Evolutionary conservation across 2,113 vertebrate species (phyloP), one percentile per base, ranked within the genome.

Genomic region (Phaethornis superciliosus): DNA sequence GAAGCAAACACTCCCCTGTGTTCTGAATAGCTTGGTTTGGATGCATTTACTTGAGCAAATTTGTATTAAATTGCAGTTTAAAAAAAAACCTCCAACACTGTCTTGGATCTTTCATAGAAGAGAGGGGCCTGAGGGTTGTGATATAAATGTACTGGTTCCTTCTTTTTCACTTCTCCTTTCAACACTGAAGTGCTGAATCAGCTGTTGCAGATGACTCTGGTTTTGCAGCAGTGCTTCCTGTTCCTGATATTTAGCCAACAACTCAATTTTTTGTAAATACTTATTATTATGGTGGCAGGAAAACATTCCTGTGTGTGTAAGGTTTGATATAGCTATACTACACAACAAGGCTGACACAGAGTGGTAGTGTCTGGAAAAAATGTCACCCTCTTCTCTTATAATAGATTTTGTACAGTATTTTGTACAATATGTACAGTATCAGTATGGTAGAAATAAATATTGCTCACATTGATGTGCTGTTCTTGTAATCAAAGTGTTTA

Each of bases 21-120:
- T 83, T 91, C 95, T 83, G 42, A 93, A 78, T 77, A 69, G 32
- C 52, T 91, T 56, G 85, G 81, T 91, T 91, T 97, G 93, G 89
- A 95, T 88, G 21, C 27, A 2, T 85, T 96, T 89, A 74, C 68
- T 82, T 88, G 67, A 89, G 81, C 69, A 88, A 83, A 85, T 91
- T 89, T 35, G 27, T 82, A 51, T 93, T 72, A 95, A 89, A 95
- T 76, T 89, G 87, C 63, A 85, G 46, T 85, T 82, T 85, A 55
- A 82, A 68, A 87, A 22, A 70, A 88, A 56, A 10, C 18, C 71
- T 92, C 67, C 63, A 77, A 24, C 9, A 10, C 51, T 68, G 85
- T 90, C 59, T 96, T 93, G 89, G 85, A 79, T 81, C 47, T 81
- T 64, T n/a, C 74, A 24, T 44, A 78, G 35, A 83, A 63, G 76